Evolutionary conservation across 2,797 vertebrate species (phyloP).

Genomic region (Psittacula echo): DNA sequence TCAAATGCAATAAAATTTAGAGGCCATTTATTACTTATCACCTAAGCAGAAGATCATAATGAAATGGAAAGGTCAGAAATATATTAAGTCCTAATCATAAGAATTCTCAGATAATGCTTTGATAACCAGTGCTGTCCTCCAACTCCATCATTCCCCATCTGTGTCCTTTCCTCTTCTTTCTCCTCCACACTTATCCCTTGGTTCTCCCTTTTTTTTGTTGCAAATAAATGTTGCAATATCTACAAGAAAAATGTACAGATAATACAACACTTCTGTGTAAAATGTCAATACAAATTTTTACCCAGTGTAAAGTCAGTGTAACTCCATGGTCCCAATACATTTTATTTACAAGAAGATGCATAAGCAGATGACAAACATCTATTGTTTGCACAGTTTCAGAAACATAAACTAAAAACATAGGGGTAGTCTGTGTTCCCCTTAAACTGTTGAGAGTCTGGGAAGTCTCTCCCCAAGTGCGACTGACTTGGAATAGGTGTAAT

Average conservation of each 20-base stretch:
- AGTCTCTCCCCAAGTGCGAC: not conserved
- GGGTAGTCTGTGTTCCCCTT: not conserved
- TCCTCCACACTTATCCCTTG: not conserved
- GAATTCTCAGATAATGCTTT: conserved; percentile 4
- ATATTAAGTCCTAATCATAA: not conserved
- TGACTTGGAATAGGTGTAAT: not conserved
- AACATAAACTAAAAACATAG: not conserved
- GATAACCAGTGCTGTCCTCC: not conserved
- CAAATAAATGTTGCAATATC: not conserved
- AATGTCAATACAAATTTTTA: not conserved
- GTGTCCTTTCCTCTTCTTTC: not conserved
- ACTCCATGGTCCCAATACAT: not conserved
- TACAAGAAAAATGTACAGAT: not conserved
- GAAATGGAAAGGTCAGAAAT: conserved; percentile 1
- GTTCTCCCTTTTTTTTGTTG: not conserved
- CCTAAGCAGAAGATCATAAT: not conserved
- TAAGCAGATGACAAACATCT: conserved; percentile 6
- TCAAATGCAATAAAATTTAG: not conserved
- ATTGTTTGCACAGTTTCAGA: conserved; percentile 2
- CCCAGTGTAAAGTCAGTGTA: not conserved
- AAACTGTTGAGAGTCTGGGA: not conserved
- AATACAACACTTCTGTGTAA: not conserved
- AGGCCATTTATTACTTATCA: conserved; percentile 20
- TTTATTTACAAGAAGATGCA: conserved; percentile 57
- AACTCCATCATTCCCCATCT: not conserved